Percentiles rank a stretch among this genome's conserved stretches.
These are phyloP conservation scores for Embiotoca jacksoni DNA, from an alignment of 2,113 vertebrate genomes.

Conservation along the genomic window DNA sequence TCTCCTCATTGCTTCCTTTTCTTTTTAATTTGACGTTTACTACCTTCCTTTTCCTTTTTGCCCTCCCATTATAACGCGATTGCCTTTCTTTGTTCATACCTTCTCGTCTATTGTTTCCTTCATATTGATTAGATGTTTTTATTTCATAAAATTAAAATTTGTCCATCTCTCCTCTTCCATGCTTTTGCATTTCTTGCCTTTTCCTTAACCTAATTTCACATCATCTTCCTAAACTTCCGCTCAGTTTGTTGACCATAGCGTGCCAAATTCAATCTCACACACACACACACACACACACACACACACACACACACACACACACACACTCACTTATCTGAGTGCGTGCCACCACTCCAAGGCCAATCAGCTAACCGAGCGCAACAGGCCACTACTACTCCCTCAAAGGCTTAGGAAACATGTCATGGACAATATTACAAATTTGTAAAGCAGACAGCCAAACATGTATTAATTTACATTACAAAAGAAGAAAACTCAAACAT, in stretches of 20 bases:
- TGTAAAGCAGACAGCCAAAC: not conserved
- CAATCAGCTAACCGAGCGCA: not conserved
- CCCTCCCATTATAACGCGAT: not conserved
- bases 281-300: too few relatives aligned
- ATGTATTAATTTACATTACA: not conserved
- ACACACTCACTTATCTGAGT: not conserved
- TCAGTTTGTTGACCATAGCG: not conserved
- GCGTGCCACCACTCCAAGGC: not conserved
- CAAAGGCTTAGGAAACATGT: not conserved
- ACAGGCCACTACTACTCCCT: not conserved
- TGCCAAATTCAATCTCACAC: constrained; percentile 24
- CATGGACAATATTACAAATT: not conserved
- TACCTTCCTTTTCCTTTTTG: constrained; percentile 12
- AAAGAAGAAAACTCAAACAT: not conserved
- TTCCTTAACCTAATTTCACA: not conserved
- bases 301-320: too few relatives aligned
- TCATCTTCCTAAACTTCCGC: not conserved
- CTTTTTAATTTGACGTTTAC: constrained; percentile 25
- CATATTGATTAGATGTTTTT: not conserved
- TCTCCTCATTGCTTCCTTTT: constrained; percentile 24
- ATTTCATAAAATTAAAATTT: not conserved
- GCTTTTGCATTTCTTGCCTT: not conserved
- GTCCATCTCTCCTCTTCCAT: not conserved
- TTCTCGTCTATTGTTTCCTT: not conserved
- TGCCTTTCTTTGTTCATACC: not conserved